Conservation (phyloP, 2,113 vertebrate genomes). For the Atlantisia rogersi region DNA sequence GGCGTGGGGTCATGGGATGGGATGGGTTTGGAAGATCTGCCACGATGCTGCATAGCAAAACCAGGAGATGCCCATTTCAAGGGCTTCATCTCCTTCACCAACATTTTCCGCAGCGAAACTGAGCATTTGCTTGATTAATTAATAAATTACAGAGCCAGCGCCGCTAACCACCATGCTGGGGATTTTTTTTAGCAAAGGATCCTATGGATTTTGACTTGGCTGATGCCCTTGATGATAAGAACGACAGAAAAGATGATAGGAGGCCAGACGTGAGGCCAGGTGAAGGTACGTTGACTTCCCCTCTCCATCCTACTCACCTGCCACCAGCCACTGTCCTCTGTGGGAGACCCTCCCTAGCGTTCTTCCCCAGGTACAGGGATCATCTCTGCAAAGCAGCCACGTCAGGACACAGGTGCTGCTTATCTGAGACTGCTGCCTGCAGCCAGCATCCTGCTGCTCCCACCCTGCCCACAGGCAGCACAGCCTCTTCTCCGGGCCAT, state of each 20-base stretch:
- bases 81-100: background rate
- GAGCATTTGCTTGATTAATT: background rate
- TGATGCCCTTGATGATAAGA: constrained; percentile 84
- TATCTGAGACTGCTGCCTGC: fast-evolving
- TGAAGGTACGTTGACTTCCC: constrained; percentile 34
- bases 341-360: background rate
- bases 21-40: background rate
- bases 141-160: background rate
- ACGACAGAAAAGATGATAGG: constrained; percentile 68
- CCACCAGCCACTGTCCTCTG: background rate
- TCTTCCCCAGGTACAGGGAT: background rate
- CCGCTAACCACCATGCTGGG: background rate
- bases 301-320: background rate
- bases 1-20: fast-evolving
- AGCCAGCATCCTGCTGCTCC: background rate
- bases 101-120: background rate
- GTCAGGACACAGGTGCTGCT: background rate
- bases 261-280: constrained; percentile 47
- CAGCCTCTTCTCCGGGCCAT: background rate
- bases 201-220: constrained; percentile 75
- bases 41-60: fast-evolving
- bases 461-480: background rate
- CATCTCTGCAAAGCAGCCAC: fast-evolving
- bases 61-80: fast-evolving
- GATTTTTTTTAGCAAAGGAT: constrained; percentile 23